phyloP scores from a whole-genome alignment of 2,888 invertebrate genomes.

The Mimachlamys varia region DNA sequence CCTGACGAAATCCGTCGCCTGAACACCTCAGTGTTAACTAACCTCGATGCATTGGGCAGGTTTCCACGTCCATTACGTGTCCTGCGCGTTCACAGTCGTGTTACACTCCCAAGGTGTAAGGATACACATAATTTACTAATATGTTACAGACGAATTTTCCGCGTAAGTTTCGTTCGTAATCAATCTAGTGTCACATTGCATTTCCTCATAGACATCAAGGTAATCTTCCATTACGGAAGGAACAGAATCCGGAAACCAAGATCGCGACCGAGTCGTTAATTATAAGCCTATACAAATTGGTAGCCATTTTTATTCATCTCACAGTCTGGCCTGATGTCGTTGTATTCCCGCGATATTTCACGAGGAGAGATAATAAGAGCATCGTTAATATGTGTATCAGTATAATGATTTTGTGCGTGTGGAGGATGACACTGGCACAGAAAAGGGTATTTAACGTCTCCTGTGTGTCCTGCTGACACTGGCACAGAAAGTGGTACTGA shows the following conservation, averaged over 20 bases:
- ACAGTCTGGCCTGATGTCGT: background rate
- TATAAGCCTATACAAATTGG: constrained; percentile 10
- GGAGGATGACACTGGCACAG: background rate
- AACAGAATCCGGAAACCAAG: constrained; percentile 18
- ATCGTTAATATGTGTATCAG: constrained; percentile 2
- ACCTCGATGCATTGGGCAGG: too few relatives aligned
- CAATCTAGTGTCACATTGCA: background rate
- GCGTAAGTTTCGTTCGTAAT: constrained; percentile 8
- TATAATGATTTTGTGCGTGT: background rate
- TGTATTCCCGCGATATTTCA: background rate
- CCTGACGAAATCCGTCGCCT: too few relatives aligned
- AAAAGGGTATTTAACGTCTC: background rate
- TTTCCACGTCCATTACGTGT: too few relatives aligned
- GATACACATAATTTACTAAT: background rate
- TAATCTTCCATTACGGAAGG: background rate
- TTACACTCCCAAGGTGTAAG: background rate
- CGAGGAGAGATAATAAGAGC: background rate
- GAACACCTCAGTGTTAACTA: too few relatives aligned
- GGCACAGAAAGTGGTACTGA: background rate
- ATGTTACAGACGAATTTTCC: background rate
- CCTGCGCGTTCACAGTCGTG: too few relatives aligned
- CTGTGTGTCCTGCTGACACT: background rate
- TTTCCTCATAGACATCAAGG: background rate
- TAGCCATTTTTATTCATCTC: background rate
- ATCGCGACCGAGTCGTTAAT: background rate